Percentiles rank a stretch among this genome's conserved stretches.
phyloP scores from a whole-genome alignment of 2,113 vertebrate species.

The Rhea americana region DNA sequence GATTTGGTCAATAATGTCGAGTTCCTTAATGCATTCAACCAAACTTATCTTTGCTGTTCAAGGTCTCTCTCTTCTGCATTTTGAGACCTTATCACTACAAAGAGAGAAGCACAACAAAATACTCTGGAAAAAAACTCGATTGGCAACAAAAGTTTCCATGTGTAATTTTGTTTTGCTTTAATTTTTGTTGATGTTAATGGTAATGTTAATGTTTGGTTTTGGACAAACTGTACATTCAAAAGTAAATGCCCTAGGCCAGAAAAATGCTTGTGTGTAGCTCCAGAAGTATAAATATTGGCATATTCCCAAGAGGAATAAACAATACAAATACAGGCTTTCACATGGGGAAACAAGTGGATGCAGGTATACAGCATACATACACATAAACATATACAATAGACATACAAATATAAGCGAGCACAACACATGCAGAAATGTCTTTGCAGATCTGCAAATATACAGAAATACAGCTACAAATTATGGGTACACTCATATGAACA shows the following conservation, averaged over 20 bases:
- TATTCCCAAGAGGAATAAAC: background rate
- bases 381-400: background rate
- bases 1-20: background rate
- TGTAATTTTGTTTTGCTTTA: background rate
- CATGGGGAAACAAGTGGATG: background rate
- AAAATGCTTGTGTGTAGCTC: background rate
- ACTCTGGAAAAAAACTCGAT: background rate
- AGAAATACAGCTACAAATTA: background rate
- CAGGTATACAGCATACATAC: background rate
- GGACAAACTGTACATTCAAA: background rate
- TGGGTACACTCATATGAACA: background rate
- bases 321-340: background rate
- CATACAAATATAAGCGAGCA: background rate
- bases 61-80: background rate
- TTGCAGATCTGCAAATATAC: background rate
- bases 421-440: background rate
- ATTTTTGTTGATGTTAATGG: background rate
- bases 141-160: background rate
- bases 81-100: background rate
- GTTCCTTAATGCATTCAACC: background rate
- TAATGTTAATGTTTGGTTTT: background rate
- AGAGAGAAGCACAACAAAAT: background rate
- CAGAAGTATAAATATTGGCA: background rate
- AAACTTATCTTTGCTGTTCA: constrained; percentile 10
- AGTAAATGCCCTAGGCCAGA: background rate